Evolutionary conservation across 2,113 vertebrate species (phyloP), one percentile per base, ranked within the genome.

Genomic region (Chaenogobius annularis): DNA sequence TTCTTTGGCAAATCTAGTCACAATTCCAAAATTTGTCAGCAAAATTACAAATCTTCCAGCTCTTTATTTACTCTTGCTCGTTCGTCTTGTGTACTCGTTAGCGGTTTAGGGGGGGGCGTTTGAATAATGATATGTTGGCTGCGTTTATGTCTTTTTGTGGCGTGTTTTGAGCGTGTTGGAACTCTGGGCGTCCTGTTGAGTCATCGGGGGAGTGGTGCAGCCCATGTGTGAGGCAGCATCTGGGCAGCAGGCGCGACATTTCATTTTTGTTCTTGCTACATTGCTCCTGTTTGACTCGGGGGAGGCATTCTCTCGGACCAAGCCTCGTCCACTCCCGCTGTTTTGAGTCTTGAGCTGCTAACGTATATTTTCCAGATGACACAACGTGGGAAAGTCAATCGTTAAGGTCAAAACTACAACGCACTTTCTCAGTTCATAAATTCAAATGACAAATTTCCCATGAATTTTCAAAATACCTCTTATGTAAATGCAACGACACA

Each of bases 241-340:
- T 97, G 96, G 94, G 92, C 74, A 90, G 83, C 95, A 96, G 94
- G 58, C 0, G 75, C n/a, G 75, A 40, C 71, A 86, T n/a, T 1
- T 52, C 26, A 71, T 31, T 55, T 72, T 52, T 54, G 26, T 56
- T 61, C 50, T 55, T 10, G n/a, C 3, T 20, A 55, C 20, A 22
- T 22, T 20, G 52, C 52, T 55, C 20, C 52, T 55, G 52, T 55
- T 55, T 20, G 20, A 55, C 52, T 22, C 10, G 19, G 7, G 52
- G 52, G n/a, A 22, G 52, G 35, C 81, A 85, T 88, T 88, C 85
- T 72, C 84, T 50, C 0, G 68, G 84, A 65, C 61, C 64, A 0
- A 82, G 73, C 74, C 79, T 80, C 26, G 26, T 31, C 26, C 26
- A 31, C 72, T 75, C 78, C 76, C 74, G 70, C 73, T 8, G 69